phyloP scores from a whole-genome alignment of 2,113 vertebrate genomes.

The Epinephelus cyanopodus region DNA sequence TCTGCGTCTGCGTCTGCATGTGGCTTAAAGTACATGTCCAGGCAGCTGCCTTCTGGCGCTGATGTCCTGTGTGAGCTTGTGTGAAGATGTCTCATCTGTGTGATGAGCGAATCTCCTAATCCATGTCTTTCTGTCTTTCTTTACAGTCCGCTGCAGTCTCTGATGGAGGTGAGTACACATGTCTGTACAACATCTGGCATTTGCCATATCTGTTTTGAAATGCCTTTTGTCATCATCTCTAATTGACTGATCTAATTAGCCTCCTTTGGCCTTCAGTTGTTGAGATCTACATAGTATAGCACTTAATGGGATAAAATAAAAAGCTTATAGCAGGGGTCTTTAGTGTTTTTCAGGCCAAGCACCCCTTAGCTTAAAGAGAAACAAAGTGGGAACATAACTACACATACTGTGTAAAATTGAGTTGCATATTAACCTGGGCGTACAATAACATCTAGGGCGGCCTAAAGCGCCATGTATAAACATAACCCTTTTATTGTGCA shows the following conservation, averaged over 20 bases:
- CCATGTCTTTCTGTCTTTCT: slow-evolving; percentile 90
- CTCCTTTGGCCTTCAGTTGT: not conserved
- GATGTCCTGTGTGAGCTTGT: slow-evolving; percentile 15
- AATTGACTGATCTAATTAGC: not conserved
- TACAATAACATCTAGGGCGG: too few species aligned
- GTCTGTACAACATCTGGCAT: slow-evolving; percentile 7
- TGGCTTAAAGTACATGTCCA: slow-evolving; percentile 42
- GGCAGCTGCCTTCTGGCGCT: slow-evolving; percentile 46
- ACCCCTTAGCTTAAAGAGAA: too few species aligned
- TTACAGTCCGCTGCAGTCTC: slow-evolving; percentile 98
- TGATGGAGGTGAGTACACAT: slow-evolving; percentile 94
- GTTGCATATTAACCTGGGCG: too few species aligned
- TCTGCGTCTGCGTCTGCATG: slow-evolving; percentile 36
- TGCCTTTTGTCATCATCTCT: not conserved
- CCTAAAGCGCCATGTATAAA: too few species aligned
- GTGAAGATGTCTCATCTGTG: slow-evolving; percentile 43
- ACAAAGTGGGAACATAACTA: too few species aligned
- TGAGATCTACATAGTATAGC: not conserved
- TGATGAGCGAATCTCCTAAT: slow-evolving; percentile 83
- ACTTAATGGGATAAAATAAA: not conserved
- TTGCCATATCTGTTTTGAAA: not conserved
- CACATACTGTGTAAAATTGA: too few species aligned
- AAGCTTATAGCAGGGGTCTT: not conserved
- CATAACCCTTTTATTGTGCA: too few species aligned
- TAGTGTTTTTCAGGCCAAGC: too few species aligned